Evolutionary conservation across 2,113 vertebrate genomes (phyloP).

Genomic region (Etheostoma spectabile): DNA sequence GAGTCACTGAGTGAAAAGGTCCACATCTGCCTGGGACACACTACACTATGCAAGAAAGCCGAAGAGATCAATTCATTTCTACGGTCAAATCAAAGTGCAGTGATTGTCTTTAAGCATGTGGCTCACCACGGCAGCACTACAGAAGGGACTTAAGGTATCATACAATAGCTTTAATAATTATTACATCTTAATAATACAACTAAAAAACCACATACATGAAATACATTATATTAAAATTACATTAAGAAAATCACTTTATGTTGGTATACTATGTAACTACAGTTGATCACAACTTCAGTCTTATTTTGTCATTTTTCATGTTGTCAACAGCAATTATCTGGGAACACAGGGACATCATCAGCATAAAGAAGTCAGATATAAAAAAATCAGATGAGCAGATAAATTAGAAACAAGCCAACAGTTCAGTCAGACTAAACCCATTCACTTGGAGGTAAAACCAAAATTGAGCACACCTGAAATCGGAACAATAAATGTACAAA

Average conservation of each 20-base stretch:
- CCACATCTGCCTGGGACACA: slow-evolving; percentile 36
- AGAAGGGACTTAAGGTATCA: neutral
- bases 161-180: neutral
- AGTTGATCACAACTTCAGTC: neutral
- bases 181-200: neutral
- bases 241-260: too few species aligned
- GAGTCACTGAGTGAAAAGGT: slow-evolving; percentile 42
- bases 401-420: neutral
- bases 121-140: neutral
- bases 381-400: neutral
- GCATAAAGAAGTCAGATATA: neutral
- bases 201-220: too few species aligned
- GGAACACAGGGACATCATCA: neutral
- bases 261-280: too few species aligned
- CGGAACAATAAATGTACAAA: too few species aligned
- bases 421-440: neutral
- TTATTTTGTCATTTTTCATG: neutral
- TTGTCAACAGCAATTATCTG: neutral
- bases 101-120: neutral
- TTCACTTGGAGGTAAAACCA: neutral
- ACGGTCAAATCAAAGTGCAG: neutral
- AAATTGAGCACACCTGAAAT: neutral
- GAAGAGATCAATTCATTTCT: neutral
- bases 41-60: neutral
- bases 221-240: too few species aligned